phyloP scores from a whole-genome alignment of 1,140 invertebrate species.

The Leptonema lineaticorne region DNA sequence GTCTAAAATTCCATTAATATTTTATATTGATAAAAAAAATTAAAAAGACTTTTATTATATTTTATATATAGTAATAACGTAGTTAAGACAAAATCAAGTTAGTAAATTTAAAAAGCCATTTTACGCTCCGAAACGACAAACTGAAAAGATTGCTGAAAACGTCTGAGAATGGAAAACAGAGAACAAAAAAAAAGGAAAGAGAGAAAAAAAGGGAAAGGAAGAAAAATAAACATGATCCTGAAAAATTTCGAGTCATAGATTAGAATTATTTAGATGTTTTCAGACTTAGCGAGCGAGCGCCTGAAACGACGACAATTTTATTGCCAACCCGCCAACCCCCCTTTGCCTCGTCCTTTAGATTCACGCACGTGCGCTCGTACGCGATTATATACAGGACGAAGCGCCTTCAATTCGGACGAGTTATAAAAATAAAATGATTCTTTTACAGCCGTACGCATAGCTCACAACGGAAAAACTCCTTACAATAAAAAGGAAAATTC shows the following conservation, averaged over 20 bases:
- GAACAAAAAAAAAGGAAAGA: background rate
- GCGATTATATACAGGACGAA: background rate
- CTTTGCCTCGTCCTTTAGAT: background rate
- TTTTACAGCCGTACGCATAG: background rate
- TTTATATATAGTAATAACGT: too few species aligned
- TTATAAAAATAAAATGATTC: slow-evolving; percentile 18
- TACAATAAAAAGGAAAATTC: slow-evolving; percentile 5
- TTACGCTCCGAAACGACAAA: too few species aligned
- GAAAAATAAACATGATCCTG: background rate
- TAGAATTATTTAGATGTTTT: slow-evolving; percentile 9
- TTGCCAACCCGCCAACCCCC: too few species aligned
- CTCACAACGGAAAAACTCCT: background rate
- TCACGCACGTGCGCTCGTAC: background rate
- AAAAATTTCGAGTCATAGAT: slow-evolving; percentile 7
- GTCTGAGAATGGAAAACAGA: too few species aligned
- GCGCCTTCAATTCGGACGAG: background rate
- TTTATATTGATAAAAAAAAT: too few species aligned
- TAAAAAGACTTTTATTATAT: too few species aligned
- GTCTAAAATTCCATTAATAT: too few species aligned
- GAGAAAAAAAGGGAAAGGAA: background rate
- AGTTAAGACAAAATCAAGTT: too few species aligned
- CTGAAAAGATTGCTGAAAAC: too few species aligned
- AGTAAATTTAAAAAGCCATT: too few species aligned
- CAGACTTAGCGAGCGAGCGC: background rate
- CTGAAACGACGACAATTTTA: slow-evolving; percentile 9